These are phyloP conservation scores for Rotaria macrura DNA, from an alignment of 2,888 invertebrate genomes.

Conservation along the genomic window DNA sequence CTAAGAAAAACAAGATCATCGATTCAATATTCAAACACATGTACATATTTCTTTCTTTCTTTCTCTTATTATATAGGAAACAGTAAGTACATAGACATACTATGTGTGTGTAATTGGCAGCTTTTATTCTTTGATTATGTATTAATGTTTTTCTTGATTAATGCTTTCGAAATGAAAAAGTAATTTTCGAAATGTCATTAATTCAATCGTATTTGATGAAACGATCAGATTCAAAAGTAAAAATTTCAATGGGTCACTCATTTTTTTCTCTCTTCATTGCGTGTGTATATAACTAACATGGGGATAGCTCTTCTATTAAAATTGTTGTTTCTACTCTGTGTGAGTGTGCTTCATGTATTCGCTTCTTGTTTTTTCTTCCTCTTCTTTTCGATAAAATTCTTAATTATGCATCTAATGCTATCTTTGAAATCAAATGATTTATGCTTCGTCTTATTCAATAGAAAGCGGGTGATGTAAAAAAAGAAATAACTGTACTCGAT, in stretches of 20 bases:
- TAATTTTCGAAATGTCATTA: not conserved
- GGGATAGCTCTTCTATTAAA: not conserved
- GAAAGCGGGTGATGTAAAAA: conserved; percentile 54
- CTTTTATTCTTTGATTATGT: conserved; percentile 20
- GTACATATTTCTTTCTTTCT: not conserved
- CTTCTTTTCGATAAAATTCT: not conserved
- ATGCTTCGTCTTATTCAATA: conserved; percentile 4
- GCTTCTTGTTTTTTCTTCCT: not conserved
- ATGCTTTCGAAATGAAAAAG: not conserved
- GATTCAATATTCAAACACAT: no score
- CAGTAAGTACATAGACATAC: conserved; percentile 12
- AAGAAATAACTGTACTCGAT: conserved; percentile 83
- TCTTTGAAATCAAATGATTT: not conserved
- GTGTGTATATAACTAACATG: not conserved
- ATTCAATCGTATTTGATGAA: no score
- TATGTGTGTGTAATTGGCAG: conserved; percentile 12
- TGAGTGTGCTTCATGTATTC: conserved; percentile 18
- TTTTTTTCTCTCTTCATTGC: conserved; percentile 23
- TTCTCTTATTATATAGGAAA: conserved; percentile 13
- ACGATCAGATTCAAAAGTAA: no score
- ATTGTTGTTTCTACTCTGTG: not conserved
- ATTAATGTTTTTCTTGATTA: not conserved
- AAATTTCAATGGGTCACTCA: conserved; percentile 24
- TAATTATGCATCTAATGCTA: no score
- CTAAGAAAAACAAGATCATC: no score